Base-by-base conservation (phyloP, 2,888 invertebrate genomes). In the Mythimna loreyi region DNA sequence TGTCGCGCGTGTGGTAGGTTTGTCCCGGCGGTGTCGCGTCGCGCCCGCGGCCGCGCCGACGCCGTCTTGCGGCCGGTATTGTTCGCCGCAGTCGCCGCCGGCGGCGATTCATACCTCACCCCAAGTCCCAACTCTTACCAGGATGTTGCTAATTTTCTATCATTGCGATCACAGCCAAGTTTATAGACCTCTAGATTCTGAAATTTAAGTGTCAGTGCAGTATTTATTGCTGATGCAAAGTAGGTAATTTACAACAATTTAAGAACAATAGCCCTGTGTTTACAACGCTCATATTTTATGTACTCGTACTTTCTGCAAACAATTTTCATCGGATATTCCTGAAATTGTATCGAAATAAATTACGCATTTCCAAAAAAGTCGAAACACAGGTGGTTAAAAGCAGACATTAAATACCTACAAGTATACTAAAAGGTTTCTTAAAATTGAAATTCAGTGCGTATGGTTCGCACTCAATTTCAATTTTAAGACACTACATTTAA, bases 121-220 rank as follows among this genome's bases (percentile, higher is more conserved):
- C 92, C 87, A 90, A 94, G 94, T 93, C 93, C 92, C 87, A 90
- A 94, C 93, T 93, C 91, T 91, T 91, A 92, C 92, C 92, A 92
- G 93, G 93, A 95, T 93, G 91, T 93, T 91, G 93, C 96, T 95
- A 95, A 96, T 96, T 96, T 95, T 95, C 94, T 94, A 95, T 95
- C 94, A 94, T 94, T 94, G 93, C 90, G 91, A 92, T 92, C 93
- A 91, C 90, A 89, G 88, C 90, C 87, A 91, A 92, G 92, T 94
- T 95, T 94, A 93, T 94, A 93, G 92, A 92, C 91, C 89, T 91
- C 89, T 90, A 89, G 89, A 91, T 93, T 94, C 90, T 89, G 89
- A 93, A 95, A 94, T 93, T 94, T 92, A 94, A 90, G 95, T 94
- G 93, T 93, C 94, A 92, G 93, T 91, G 88, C 86, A 87, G 89